Evolutionary conservation across 2,888 invertebrate species (phyloP).

Genomic region (Pemphredon lugubris): DNA sequence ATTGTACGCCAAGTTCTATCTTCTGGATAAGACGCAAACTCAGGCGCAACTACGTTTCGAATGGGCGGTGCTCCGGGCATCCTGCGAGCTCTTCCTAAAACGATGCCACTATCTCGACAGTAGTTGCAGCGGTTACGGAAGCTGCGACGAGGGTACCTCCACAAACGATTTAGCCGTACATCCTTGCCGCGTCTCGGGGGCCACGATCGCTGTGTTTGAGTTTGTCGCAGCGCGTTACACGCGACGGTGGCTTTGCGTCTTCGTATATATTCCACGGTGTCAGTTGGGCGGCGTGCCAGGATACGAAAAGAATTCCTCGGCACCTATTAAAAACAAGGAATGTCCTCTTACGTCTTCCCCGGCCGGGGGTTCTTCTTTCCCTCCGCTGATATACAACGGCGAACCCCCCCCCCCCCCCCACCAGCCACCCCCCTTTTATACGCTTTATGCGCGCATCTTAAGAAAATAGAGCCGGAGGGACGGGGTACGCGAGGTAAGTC

Average conservation of each 20-base stretch:
- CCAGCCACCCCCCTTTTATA: too few relatives aligned
- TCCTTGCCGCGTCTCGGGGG: conserved; percentile 21
- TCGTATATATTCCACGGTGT: conserved; percentile 38
- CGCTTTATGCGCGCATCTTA: too few relatives aligned
- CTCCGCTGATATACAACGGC: background rate
- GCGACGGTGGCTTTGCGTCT: conserved; percentile 53
- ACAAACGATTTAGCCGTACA: conserved; percentile 50
- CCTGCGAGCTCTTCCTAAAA: conserved; percentile 34
- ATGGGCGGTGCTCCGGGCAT: conserved; percentile 36
- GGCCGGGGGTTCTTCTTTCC: conserved; percentile 23
- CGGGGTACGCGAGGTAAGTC: conserved; percentile 1
- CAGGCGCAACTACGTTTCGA: conserved; percentile 41
- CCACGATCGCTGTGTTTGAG: conserved; percentile 67
- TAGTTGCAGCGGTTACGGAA: conserved; percentile 54
- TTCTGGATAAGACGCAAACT: conserved; percentile 51
- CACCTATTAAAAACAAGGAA: conserved; percentile 71
- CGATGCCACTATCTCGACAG: conserved; percentile 38
- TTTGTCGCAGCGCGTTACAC: conserved; percentile 68
- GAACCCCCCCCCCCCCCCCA: background rate
- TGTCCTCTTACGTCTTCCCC: conserved; percentile 67
- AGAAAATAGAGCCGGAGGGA: conserved; percentile 34
- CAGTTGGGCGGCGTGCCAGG: conserved; percentile 69
- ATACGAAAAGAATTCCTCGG: conserved; percentile 66
- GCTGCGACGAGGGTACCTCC: conserved; percentile 45
- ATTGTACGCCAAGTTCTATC: conserved; percentile 43